phyloP scores from a whole-genome alignment of 2,113 vertebrate species.

The Syngnathus floridae region DNA sequence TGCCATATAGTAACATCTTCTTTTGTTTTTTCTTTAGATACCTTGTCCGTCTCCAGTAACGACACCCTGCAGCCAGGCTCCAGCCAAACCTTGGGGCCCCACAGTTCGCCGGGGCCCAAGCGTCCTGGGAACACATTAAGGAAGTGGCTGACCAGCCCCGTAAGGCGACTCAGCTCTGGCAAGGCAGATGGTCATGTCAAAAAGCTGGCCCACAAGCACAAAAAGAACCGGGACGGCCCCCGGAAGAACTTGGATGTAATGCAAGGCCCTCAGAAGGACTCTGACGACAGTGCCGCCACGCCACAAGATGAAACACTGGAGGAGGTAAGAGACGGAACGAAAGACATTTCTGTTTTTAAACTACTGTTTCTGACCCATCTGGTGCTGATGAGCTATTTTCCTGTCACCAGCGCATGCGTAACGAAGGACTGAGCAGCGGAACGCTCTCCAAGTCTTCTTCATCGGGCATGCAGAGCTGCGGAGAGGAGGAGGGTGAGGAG shows the following conservation, averaged over 20 bases:
- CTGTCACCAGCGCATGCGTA: conserved; percentile 82
- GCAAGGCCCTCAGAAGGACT: conserved; percentile 89
- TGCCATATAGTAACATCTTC: not conserved
- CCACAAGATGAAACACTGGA: conserved; percentile 95
- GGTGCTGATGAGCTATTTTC: not conserved
- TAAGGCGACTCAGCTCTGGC: conserved; percentile 92
- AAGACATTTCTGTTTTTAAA: not conserved
- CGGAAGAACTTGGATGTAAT: conserved; percentile 83
- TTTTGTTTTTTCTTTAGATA: conserved; percentile 70
- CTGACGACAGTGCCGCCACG: conserved; percentile 90
- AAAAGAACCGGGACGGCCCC: conserved; percentile 89
- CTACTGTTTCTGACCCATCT: not conserved
- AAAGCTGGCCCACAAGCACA: conserved; percentile 95
- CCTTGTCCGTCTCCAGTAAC: conserved; percentile 90
- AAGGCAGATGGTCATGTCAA: conserved; percentile 95
- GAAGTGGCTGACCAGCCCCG: conserved; percentile 97
- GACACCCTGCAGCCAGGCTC: conserved; percentile 86
- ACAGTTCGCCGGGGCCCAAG: conserved; percentile 94
- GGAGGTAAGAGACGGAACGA: conserved; percentile 69
- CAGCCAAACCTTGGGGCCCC: conserved; percentile 84
- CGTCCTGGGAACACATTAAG: conserved; percentile 94
- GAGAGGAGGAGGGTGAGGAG: conserved; percentile 96
- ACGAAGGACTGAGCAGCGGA: conserved; percentile 94
- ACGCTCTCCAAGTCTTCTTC: conserved; percentile 97
- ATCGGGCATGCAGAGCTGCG: conserved; percentile 98